These are phyloP conservation scores for Phalloptychus januarius DNA, from an alignment of 2,797 vertebrate genomes.

Conservation along the genomic window DNA sequence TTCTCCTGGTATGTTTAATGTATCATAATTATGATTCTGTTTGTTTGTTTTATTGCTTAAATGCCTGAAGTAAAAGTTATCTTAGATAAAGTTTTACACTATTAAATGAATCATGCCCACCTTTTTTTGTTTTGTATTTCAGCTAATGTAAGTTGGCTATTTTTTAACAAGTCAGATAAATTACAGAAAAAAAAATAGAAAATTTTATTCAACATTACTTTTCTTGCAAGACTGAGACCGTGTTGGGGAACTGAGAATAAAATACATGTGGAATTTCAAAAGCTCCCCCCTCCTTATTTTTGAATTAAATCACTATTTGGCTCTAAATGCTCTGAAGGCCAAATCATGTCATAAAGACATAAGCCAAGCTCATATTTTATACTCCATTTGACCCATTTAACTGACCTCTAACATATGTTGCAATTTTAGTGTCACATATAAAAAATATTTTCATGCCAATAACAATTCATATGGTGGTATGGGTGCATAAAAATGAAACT, in stretches of 20 bases:
- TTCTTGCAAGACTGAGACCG: background rate
- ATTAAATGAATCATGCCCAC: background rate
- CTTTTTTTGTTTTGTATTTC: background rate
- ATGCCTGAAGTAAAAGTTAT: background rate
- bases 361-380: conserved; percentile 20
- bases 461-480: conserved; percentile 3
- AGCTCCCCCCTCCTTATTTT: background rate
- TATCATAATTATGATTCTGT: background rate
- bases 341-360: conserved; percentile 17
- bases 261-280: background rate
- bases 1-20: background rate
- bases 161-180: background rate
- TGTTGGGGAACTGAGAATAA: background rate
- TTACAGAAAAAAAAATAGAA: background rate
- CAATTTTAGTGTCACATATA: conserved; percentile 32
- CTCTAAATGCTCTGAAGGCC: conserved; percentile 6
- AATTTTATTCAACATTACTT: background rate
- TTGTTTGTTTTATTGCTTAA: background rate
- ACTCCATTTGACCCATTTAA: conserved; percentile 25
- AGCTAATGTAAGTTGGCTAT: background rate
- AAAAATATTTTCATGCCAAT: conserved; percentile 19
- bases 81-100: background rate
- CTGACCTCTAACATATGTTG: conserved; percentile 31
- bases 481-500: conserved; percentile 10
- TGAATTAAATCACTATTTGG: conserved; percentile 13